A percentile compares a stretch with the other conserved stretches of the same genome.
These are phyloP conservation scores for Folsomia manolachei DNA, from an alignment of 2,888 invertebrate genomes.

Conservation along the genomic window DNA sequence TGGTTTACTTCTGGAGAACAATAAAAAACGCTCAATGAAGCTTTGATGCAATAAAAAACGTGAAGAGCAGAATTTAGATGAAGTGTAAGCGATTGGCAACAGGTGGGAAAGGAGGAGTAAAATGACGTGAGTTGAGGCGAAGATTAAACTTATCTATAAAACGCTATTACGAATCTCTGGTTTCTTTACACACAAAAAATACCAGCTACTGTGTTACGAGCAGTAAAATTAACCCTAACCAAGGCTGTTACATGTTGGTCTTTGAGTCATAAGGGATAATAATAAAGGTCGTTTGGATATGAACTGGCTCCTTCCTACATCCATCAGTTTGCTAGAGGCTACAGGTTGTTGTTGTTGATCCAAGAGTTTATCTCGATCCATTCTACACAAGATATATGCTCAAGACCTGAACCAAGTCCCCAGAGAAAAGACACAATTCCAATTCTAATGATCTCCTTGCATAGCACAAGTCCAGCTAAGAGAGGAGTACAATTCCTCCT, in stretches of 20 bases:
- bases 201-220: constrained; percentile 51
- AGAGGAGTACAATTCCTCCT: too few species aligned
- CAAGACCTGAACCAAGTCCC: not conserved
- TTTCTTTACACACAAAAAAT: constrained; percentile 47
- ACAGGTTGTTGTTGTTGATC: not conserved
- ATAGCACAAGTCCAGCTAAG: not conserved
- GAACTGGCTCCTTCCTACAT: too few species aligned
- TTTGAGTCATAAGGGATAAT: not conserved
- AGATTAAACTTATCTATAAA: constrained; percentile 50
- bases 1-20: not conserved
- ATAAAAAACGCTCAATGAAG: constrained; percentile 19
- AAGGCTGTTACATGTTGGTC: not conserved
- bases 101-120: constrained; percentile 50
- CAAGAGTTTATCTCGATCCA: not conserved
- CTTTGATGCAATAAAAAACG: constrained; percentile 15
- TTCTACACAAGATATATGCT: too few species aligned
- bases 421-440: too few species aligned
- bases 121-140: constrained; percentile 48
- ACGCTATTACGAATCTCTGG: constrained; percentile 50
- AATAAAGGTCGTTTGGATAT: not conserved
- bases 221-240: constrained; percentile 10
- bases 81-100: constrained; percentile 45
- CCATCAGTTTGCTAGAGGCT: too few species aligned
- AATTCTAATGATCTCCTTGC: not conserved
- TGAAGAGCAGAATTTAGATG: constrained; percentile 15